Conservation (phyloP, 2,888 invertebrate genomes). For the Emmelina monodactyla region DNA sequence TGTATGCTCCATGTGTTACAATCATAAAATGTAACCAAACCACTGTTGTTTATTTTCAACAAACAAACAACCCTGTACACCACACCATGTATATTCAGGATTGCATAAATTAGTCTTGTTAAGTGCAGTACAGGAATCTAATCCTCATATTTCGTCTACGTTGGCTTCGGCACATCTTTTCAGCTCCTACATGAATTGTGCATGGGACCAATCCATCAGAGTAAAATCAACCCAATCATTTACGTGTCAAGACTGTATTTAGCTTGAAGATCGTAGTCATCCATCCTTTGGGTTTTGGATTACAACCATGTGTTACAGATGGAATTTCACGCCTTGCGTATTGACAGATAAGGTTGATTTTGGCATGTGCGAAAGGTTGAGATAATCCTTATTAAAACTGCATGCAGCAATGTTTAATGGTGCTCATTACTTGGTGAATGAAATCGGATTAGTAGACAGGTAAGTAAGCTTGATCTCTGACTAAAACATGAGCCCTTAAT, state of each 20-base stretch:
- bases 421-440: constrained; percentile 52
- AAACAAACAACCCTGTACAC: no score
- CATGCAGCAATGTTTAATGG: constrained; percentile 35
- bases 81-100: constrained; percentile 31
- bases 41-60: no score
- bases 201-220: constrained; percentile 22
- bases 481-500: constrained; percentile 35
- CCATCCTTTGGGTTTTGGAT: constrained; percentile 16
- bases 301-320: constrained; percentile 1
- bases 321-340: constrained; percentile 7
- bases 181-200: constrained; percentile 45
- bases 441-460: constrained; percentile 47
- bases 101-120: constrained; percentile 64
- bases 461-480: constrained; percentile 41
- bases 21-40: no score
- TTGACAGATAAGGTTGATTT: constrained; percentile 15
- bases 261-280: constrained; percentile 17
- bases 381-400: background rate
- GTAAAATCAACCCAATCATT: constrained; percentile 26
- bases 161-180: constrained; percentile 57
- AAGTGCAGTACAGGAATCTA: constrained; percentile 64
- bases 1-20: no score
- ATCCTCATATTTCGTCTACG: constrained; percentile 64
- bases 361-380: background rate
- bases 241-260: constrained; percentile 25